Evolutionary conservation across 1,140 invertebrate genomes (phyloP).

Genomic region (Zaprionus vittiger): DNA sequence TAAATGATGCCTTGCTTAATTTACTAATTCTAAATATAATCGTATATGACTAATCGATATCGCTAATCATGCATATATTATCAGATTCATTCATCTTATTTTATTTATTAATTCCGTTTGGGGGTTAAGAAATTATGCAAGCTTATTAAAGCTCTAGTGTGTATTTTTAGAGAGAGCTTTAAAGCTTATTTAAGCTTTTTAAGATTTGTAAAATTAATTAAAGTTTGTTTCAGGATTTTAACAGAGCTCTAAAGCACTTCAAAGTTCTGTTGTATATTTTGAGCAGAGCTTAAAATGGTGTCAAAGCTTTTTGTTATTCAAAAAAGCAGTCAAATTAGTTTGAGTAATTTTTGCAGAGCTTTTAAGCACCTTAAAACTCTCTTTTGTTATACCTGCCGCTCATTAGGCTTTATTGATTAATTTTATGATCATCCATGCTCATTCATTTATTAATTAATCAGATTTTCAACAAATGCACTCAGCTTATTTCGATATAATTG

Average conservation of each 20-base stretch:
- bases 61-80: constrained; percentile 6
- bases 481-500: constrained; percentile 11
- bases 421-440: not conserved
- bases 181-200: not conserved
- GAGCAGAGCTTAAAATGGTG: no score
- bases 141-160: not conserved
- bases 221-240: no score
- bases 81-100: not conserved
- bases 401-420: not conserved
- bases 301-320: not conserved
- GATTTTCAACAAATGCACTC: not conserved
- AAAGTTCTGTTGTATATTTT: not conserved
- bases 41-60: constrained; percentile 6
- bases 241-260: no score
- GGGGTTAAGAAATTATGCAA: not conserved
- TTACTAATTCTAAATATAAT: constrained; percentile 18
- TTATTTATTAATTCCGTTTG: not conserved
- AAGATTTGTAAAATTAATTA: not conserved
- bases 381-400: not conserved
- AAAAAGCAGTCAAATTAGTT: no score
- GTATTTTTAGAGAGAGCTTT: not conserved
- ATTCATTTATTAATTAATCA: not conserved
- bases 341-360: not conserved
- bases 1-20: constrained; percentile 31
- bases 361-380: constrained; percentile 1